Evolutionary conservation across 2,797 vertebrate species (phyloP).

Genomic region (Menidia menidia): DNA sequence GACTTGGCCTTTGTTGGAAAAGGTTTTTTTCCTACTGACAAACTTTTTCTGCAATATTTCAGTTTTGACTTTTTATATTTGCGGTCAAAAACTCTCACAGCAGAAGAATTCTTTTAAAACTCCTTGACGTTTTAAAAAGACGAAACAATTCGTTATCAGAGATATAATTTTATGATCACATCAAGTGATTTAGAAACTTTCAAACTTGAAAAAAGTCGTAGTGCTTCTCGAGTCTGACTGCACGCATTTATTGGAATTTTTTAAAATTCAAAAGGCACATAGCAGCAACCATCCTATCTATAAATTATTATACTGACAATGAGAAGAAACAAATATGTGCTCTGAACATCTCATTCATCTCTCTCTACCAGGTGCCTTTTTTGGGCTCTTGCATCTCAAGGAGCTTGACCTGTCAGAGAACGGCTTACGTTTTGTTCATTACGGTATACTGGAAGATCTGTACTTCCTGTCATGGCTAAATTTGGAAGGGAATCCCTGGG

Average conservation of each 20-base stretch:
- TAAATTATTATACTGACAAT: constrained; percentile 9
- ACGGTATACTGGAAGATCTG: constrained; percentile 91
- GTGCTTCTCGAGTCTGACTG: constrained; percentile 10
- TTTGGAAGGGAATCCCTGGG: constrained; percentile 91
- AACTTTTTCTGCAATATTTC: too few species aligned
- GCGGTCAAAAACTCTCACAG: too few species aligned
- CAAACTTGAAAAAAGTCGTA: neutral
- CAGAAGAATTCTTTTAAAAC: too few species aligned
- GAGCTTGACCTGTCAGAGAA: constrained; percentile 91
- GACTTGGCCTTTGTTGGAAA: neutral
- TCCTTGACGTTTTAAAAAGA: too few species aligned
- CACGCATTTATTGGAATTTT: neutral
- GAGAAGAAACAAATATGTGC: constrained; percentile 6
- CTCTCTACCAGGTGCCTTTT: constrained; percentile 61
- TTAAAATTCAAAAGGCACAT: neutral
- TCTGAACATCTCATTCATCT: neutral
- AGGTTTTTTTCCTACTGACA: too few species aligned
- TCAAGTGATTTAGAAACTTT: constrained; percentile 25
- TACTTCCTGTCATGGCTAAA: constrained; percentile 91
- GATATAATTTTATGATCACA: too few species aligned
- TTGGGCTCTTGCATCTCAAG: constrained; percentile 73
- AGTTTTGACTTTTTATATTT: too few species aligned
- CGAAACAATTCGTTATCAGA: too few species aligned
- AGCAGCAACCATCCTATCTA: neutral
- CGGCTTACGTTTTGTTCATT: constrained; percentile 87